Evolutionary conservation across 1,140 invertebrate genomes (phyloP), one percentile per base, ranked within the genome.

Genomic region (Dryas iulia): DNA sequence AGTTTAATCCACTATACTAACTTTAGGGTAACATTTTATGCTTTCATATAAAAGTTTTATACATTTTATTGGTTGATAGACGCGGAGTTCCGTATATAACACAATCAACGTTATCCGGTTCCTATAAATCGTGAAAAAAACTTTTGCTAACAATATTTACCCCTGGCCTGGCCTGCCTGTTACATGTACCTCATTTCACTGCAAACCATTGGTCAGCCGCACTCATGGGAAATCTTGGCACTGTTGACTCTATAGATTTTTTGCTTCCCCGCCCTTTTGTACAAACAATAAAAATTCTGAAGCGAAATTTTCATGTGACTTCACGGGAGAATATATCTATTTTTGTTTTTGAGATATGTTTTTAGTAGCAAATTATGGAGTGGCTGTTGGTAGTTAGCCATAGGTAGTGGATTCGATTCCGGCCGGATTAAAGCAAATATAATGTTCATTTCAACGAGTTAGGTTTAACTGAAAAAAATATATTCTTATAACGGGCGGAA

Each of bases 141-240:
- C 1, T 56, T 58, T 57, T 57, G 54, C 23, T 65, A 57, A 39
- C 53, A 28, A 64, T 35, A 26, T 65, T 65, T 39, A 10, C 39
- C 26, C 18, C 11, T n/a, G n/a, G n/a, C n/a, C n/a, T n/a, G n/a
- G n/a, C n/a, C n/a, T 30, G 5, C 4, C 53, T 11, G 53, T 18
- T 64, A 64, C 28, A 39, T 56, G 24, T 28, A 47, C 30, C 65
- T 76, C 65, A 73, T 80, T 83, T 71, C 66, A 59, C 61, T 58
- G 71, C 67, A 76, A 74, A 76, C 72, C 59, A 54, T 31, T 76
- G 81, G 82, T 80, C 80, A 82, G 69, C 70, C 54, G 7, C 14
- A 70, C 84, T 81, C 84, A 59, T 66, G 84, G 82, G 84, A 86
- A 86, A 86, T 86, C 81, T 83, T 71, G 69, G 72, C 66, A 73